A percentile compares a stretch with the other conserved stretches of the same genome.
phyloP scores from a whole-genome alignment of 1,140 invertebrate genomes.

The Drosophila funebris region DNA sequence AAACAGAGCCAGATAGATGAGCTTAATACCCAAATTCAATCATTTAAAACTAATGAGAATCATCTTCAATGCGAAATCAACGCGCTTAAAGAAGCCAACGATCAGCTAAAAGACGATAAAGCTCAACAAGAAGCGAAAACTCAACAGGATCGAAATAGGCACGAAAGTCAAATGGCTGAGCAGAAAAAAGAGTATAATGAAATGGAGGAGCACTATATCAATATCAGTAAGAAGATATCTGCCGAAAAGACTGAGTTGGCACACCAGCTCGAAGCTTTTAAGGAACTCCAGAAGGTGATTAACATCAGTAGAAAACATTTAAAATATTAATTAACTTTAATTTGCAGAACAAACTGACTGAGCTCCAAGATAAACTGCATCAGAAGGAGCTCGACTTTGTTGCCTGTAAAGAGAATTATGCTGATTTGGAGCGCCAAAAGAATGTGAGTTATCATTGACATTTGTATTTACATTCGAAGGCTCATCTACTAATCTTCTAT shows the following conservation, averaged over 20 bases:
- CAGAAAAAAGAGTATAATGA: background rate
- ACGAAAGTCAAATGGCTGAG: background rate
- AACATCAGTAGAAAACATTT: background rate
- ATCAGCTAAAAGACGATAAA: background rate
- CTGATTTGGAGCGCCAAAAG: background rate
- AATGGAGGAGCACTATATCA: background rate
- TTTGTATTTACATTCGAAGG: background rate
- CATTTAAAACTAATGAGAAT: background rate
- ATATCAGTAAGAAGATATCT: background rate
- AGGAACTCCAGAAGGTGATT: background rate
- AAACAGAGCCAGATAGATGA: background rate
- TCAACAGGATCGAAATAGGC: background rate
- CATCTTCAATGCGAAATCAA: background rate
- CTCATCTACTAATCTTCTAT: background rate
- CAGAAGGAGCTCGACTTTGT: background rate
- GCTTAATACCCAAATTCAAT: background rate
- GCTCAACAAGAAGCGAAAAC: background rate
- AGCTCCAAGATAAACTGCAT: background rate
- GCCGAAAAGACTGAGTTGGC: background rate
- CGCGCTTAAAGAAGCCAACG: background rate
- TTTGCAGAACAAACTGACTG: background rate
- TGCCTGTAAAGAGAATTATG: background rate
- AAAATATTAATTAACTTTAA: background rate
- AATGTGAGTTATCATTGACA: background rate
- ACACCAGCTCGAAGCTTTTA: background rate